Evolutionary conservation across 2,113 vertebrate genomes (phyloP).

Genomic region (Mesoclemmys tuberculata): DNA sequence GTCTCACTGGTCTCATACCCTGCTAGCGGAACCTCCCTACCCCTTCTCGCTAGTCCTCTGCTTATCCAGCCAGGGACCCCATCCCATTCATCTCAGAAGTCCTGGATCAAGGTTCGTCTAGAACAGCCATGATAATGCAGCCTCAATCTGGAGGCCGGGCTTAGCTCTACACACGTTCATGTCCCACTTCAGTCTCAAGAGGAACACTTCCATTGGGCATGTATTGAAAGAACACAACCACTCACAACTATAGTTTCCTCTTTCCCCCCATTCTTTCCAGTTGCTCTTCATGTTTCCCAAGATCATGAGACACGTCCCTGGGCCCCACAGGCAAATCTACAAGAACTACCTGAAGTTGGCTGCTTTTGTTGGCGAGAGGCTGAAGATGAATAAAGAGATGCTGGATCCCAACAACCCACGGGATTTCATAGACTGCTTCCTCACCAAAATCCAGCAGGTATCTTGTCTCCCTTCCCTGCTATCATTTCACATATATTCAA

Average conservation of each 20-base stretch:
- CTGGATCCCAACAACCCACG: slow-evolving; percentile 74
- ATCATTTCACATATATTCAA: neutral
- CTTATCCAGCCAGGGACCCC: neutral
- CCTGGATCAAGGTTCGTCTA: neutral
- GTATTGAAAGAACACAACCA: neutral
- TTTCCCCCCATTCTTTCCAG: neutral
- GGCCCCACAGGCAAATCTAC: slow-evolving; percentile 71
- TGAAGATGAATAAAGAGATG: slow-evolving; percentile 76
- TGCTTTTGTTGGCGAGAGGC: slow-evolving; percentile 69
- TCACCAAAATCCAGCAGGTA: slow-evolving; percentile 81
- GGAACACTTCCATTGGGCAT: neutral
- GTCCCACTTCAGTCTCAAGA: too few species aligned
- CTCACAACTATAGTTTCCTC: neutral
- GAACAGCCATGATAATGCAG: too few species aligned
- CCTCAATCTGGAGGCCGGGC: too few species aligned
- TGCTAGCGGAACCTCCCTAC: neutral
- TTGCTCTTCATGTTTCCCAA: slow-evolving; percentile 78
- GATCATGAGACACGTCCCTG: slow-evolving; percentile 77
- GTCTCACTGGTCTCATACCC: too few species aligned
- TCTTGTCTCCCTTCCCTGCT: neutral
- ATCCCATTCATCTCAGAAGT: neutral
- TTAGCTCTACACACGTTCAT: neutral
- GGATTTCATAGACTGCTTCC: slow-evolving; percentile 88
- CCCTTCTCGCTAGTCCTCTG: neutral
- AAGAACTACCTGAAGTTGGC: slow-evolving; percentile 60